A percentile compares a stretch with the other conserved stretches of the same genome.
phyloP scores from a whole-genome alignment of 2,797 vertebrate genomes.

The Pipistrellus nathusii region DNA sequence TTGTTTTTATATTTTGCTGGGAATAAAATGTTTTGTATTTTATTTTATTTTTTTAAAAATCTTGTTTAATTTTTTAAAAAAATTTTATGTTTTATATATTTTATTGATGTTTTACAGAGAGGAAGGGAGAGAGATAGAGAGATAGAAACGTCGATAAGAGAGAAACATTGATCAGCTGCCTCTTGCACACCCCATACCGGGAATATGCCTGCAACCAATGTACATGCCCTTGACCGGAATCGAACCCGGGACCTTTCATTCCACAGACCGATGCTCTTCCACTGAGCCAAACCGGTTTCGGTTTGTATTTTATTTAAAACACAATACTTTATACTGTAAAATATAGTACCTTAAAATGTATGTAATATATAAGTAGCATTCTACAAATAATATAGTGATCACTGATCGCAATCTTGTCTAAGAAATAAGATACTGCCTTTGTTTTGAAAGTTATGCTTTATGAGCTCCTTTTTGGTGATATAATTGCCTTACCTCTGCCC shows the following conservation, averaged over 20 bases:
- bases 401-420: background rate
- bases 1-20: slow-evolving; percentile 14
- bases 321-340: background rate
- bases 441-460: background rate
- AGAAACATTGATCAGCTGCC: no score
- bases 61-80: no score
- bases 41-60: background rate
- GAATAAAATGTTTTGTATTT: background rate
- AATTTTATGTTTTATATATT: no score
- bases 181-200: no score
- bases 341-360: background rate
- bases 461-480: background rate
- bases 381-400: slow-evolving; percentile 5
- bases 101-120: no score
- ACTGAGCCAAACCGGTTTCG: no score
- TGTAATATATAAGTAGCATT: background rate
- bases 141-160: no score
- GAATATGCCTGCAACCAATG: no score
- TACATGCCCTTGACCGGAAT: no score
- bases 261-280: no score
- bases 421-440: background rate
- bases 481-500: background rate
- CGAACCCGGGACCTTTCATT: no score
- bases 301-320: background rate
- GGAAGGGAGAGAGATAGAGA: no score